Evolutionary conservation across 2,797 vertebrate species (phyloP).

Genomic region (Argentina silus): DNA sequence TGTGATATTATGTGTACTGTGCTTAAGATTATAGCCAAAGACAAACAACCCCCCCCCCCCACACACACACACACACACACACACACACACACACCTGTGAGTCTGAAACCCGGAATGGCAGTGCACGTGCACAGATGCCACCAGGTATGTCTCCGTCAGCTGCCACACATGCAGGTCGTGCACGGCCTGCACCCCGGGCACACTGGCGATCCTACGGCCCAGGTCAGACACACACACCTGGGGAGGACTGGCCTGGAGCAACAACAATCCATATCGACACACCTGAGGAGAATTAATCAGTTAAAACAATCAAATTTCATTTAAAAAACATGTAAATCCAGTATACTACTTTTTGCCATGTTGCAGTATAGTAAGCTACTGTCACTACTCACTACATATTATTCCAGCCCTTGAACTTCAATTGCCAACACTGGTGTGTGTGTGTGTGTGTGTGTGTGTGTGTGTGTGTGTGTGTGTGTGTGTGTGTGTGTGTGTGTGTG

Average conservation of each 20-base stretch:
- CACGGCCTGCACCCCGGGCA: constrained; percentile 73
- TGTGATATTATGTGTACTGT: too few relatives aligned
- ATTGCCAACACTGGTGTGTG: too few relatives aligned
- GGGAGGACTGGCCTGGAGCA: constrained; percentile 73
- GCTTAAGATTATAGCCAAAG: not conserved
- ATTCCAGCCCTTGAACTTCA: too few relatives aligned
- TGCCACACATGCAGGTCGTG: constrained; percentile 83
- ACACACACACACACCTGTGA: constrained; percentile 54
- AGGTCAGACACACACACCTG: constrained; percentile 63
- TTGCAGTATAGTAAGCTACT: too few relatives aligned
- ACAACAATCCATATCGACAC: constrained; percentile 63
- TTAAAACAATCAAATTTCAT: not conserved
- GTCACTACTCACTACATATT: too few relatives aligned
- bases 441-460: too few relatives aligned
- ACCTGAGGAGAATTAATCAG: constrained; percentile 44
- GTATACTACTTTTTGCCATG: not conserved
- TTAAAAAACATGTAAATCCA: not conserved
- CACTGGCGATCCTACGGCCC: constrained; percentile 46
- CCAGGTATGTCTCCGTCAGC: constrained; percentile 57
- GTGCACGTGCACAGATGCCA: constrained; percentile 79
- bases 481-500: too few relatives aligned
- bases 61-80: not conserved
- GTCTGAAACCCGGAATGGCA: constrained; percentile 56
- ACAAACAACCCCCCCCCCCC: not conserved
- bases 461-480: too few relatives aligned